Evolutionary conservation across 2,797 vertebrate genomes (phyloP).

Genomic region (Podarcis lilfordi): DNA sequence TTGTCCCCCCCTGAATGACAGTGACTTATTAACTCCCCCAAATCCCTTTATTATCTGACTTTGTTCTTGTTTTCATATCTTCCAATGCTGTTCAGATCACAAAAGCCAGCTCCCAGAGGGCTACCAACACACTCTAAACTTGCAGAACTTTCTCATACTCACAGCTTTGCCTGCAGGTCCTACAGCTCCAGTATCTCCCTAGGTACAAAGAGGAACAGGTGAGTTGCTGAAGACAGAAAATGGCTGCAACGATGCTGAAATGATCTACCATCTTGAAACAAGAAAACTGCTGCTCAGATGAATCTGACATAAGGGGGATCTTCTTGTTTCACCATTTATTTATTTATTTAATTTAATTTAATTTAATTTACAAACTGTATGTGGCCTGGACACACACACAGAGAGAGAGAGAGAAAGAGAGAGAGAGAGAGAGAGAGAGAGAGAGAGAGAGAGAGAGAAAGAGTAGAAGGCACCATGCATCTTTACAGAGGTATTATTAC

Average conservation of each 20-base stretch:
- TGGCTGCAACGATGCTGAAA: not conserved
- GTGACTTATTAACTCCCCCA: not conserved
- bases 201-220: slow-evolving; percentile 17
- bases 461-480: no score
- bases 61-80: not conserved
- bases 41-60: not conserved
- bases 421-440: not conserved
- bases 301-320: not conserved
- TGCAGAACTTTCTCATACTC: slow-evolving; percentile 43
- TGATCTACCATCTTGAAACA: no score
- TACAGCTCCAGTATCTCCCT: slow-evolving; percentile 73
- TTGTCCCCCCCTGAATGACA: no score
- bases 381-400: not conserved
- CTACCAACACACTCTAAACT: not conserved
- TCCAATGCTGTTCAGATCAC: no score
- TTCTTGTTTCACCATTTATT: not conserved
- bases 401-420: no score
- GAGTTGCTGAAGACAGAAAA: rapidly evolving
- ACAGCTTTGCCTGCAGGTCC: slow-evolving; percentile 74
- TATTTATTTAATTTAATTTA: no score
- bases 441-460: not conserved
- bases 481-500: no score
- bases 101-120: not conserved
- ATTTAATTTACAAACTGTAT: no score
- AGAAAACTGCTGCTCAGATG: not conserved